Evolutionary conservation across 2,888 invertebrate genomes (phyloP), one percentile per base, ranked within the genome.

Genomic region (Periphyllus acericola): DNA sequence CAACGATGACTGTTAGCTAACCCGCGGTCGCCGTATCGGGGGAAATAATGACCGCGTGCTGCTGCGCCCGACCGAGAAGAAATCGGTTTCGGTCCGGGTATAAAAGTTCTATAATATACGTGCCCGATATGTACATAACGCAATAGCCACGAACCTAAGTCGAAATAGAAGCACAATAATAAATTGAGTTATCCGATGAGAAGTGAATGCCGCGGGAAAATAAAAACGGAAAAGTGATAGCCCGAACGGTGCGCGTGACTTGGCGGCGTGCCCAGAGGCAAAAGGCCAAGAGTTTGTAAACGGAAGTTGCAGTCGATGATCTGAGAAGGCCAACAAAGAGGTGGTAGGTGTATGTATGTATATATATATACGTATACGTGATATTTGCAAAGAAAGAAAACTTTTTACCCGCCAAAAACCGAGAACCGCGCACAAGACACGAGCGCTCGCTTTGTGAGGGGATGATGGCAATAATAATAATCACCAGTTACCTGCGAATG

Each of bases 221-320:
- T 46, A 68, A 81, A 66, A 81, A 68, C 29, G 68, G 40, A 68
- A n/a, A n/a, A n/a, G 36, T 29, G 29, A 81, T 68, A 68, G 40
- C 40, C 81, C 29, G 21, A 9, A 40, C 46, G 68, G 46, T 29
- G n/a, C 4, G n/a, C n/a, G n/a, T 8, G 29, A 40, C 29, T 81
- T 81, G 80, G 80, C 80, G 14, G 29, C 9, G 9, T 11, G 29
- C 81, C 81, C 19, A 40, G 32, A 29, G 81, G 81, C 81, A 68
- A 68, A 46, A 68, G 68, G 81, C 81, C 81, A 81, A 81, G 29
- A 81, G 40, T 68, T 81, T 32, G 29, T 81, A 25, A 46, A 76
- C n/a, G 76, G 46, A 76, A 46, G 46, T 76, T 76, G 3, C n/a
- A n/a, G n/a, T 17, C n/a, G 80, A 80, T n/a, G 40, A 66, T 66